These are phyloP conservation scores for Megaceryle alcyon DNA, from an alignment of 2,797 vertebrate species.

Conservation along the genomic window DNA sequence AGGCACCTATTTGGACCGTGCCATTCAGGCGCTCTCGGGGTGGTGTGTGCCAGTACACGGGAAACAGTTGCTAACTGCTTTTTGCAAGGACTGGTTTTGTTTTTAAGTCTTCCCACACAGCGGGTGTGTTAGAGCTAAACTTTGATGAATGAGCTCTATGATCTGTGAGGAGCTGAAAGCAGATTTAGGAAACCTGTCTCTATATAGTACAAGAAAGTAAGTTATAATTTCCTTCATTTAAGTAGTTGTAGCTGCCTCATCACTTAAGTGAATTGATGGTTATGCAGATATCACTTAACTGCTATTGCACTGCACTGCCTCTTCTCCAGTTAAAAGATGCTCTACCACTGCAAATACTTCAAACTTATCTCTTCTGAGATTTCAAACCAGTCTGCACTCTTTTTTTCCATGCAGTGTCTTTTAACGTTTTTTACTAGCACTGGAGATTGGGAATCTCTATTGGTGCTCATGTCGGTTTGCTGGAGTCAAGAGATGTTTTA, in stretches of 20 bases:
- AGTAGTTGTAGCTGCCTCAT: not conserved
- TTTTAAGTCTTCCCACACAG: not conserved
- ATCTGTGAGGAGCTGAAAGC: not conserved
- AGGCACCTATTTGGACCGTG: not conserved
- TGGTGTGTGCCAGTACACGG: not conserved
- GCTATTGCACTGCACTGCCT: not conserved
- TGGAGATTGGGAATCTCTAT: not conserved
- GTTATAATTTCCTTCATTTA: not conserved
- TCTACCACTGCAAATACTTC: not conserved
- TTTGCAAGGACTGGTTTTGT: not conserved
- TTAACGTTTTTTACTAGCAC: not conserved
- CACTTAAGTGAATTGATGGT: not conserved
- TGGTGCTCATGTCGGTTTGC: not conserved
- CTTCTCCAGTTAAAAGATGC: not conserved
- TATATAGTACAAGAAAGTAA: not conserved
- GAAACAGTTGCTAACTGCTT: not conserved
- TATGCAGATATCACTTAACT: not conserved
- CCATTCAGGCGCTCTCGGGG: not conserved
- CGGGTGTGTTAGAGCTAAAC: not conserved
- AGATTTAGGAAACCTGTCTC: not conserved
- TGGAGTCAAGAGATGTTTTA: not conserved
- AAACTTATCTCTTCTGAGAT: not conserved
- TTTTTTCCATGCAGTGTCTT: not conserved
- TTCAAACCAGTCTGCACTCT: not conserved
- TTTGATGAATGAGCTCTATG: fast-evolving